Evolutionary conservation across 2,113 vertebrate genomes (phyloP).

Genomic region (Psilopsiagon aurifrons): DNA sequence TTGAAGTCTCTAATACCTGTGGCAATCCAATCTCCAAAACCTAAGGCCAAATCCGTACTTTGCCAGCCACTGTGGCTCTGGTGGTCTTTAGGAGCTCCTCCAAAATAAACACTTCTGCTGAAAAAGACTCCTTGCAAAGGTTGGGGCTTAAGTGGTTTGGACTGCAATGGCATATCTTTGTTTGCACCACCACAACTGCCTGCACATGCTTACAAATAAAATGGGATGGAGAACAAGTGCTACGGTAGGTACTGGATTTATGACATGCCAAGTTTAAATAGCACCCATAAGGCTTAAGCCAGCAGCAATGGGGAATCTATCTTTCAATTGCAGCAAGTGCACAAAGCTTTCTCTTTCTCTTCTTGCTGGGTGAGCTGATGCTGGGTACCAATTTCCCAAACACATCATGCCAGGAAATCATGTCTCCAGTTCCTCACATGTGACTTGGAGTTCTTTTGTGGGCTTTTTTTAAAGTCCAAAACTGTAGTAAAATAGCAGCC

Average conservation of each 20-base stretch:
- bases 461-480: not conserved
- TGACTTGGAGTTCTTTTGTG: not conserved
- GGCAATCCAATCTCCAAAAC: not conserved
- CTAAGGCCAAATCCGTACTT: fast-evolving
- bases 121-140: not conserved
- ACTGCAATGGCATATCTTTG: not conserved
- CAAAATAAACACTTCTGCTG: not conserved
- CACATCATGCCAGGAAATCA: not conserved
- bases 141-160: not conserved
- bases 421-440: not conserved
- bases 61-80: not conserved
- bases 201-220: conserved; percentile 43
- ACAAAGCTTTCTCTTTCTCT: not conserved
- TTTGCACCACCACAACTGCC: not conserved
- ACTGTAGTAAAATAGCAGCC: conserved; percentile 58
- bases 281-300: conserved; percentile 64
- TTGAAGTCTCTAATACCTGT: not conserved
- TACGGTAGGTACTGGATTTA: conserved; percentile 68
- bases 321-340: conserved; percentile 48
- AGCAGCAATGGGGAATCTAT: conserved; percentile 48
- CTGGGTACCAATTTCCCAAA: not conserved
- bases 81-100: not conserved
- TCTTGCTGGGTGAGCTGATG: not conserved
- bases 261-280: conserved; percentile 74
- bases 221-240: conserved; percentile 23